Evolutionary conservation across 2,797 vertebrate species (phyloP).

Genomic region (Syndactyla subalaris): DNA sequence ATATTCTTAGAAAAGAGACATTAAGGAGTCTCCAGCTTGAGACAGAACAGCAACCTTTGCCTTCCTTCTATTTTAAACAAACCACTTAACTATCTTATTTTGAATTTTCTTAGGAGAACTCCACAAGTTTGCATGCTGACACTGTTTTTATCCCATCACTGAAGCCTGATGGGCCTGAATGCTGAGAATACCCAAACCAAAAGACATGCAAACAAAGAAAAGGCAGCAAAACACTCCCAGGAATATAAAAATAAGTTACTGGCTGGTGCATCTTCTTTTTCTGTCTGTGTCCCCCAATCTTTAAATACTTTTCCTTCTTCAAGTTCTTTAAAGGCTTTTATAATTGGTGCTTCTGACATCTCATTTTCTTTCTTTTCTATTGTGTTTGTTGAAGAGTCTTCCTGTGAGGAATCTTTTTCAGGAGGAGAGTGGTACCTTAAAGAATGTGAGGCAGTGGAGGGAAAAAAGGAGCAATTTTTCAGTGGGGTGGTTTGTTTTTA

Average conservation of each 20-base stretch:
- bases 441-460: background rate
- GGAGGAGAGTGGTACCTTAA: conserved; percentile 80
- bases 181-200: background rate
- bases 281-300: conserved; percentile 81
- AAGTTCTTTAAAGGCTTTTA: conserved; percentile 90
- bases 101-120: background rate
- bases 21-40: background rate
- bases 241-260: conserved; percentile 68
- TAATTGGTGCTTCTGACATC: conserved; percentile 81
- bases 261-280: conserved; percentile 71
- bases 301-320: conserved; percentile 88
- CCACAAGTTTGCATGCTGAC: background rate
- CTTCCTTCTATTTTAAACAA: conserved; percentile 8
- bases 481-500: background rate
- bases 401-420: conserved; percentile 81
- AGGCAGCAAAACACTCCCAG: background rate
- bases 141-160: background rate
- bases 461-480: background rate
- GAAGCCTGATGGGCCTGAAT: background rate
- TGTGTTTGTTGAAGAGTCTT: conserved; percentile 64
- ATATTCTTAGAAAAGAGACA: conserved; percentile 40
- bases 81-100: background rate
- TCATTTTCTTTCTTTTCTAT: conserved; percentile 66
- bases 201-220: background rate
- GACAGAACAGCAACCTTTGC: background rate